Evolutionary conservation across 2,888 invertebrate genomes (phyloP).

Genomic region (Micropterix aruncella): DNA sequence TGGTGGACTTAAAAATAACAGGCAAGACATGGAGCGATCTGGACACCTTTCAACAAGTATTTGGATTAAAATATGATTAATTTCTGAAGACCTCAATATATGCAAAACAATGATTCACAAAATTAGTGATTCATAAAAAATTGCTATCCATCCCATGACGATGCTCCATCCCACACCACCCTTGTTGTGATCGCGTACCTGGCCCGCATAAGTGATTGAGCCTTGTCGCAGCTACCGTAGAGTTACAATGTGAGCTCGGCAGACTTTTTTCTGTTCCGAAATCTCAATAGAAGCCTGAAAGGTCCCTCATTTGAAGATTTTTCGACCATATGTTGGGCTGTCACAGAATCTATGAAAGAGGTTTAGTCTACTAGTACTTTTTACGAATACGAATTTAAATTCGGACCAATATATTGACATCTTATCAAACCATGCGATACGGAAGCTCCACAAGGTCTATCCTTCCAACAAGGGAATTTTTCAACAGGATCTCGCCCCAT

Average conservation of each 20-base stretch:
- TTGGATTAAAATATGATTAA: too few species aligned
- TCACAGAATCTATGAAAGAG: background rate
- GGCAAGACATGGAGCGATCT: too few species aligned
- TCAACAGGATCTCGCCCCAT: too few species aligned
- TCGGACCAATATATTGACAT: too few species aligned
- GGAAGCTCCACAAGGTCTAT: too few species aligned
- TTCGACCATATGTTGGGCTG: background rate
- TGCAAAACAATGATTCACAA: background rate
- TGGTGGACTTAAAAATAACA: too few species aligned
- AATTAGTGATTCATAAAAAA: background rate
- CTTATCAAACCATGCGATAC: too few species aligned
- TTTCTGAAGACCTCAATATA: too few species aligned
- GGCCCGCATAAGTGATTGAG: background rate
- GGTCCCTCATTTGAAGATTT: background rate
- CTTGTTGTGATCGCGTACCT: background rate
- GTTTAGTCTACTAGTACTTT: too few species aligned
- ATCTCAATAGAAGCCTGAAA: background rate
- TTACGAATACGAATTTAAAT: too few species aligned
- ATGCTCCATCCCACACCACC: background rate
- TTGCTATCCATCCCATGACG: background rate
- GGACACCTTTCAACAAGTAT: too few species aligned
- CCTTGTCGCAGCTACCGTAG: background rate
- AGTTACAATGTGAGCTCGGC: background rate
- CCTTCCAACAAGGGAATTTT: too few species aligned
- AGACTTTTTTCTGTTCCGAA: background rate